These are phyloP conservation scores for Fregetta grallaria DNA, from an alignment of 2,113 vertebrate genomes.

Conservation along the genomic window DNA sequence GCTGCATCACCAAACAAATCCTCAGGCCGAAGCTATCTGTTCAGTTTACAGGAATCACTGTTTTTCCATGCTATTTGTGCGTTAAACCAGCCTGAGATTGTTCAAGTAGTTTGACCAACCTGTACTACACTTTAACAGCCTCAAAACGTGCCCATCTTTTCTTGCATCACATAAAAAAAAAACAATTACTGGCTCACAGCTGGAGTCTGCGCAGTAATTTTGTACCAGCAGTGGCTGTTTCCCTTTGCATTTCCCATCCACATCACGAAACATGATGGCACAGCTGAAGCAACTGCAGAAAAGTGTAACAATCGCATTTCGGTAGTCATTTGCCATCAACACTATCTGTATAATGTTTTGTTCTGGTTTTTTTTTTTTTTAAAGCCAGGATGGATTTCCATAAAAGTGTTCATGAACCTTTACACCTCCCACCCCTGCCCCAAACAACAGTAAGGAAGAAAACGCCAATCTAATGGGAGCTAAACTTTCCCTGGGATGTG, in stretches of 20 bases:
- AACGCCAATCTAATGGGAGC: neutral
- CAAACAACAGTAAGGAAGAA: neutral
- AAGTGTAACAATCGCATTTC: neutral
- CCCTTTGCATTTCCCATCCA: neutral
- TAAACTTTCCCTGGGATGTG: neutral
- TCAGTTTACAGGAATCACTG: neutral
- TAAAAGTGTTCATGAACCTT: neutral
- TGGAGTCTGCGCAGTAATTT: neutral
- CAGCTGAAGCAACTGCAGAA: neutral
- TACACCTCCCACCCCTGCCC: neutral
- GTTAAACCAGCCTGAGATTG: neutral
- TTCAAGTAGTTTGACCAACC: conserved; percentile 16
- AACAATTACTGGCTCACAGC: neutral
- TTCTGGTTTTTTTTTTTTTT: neutral
- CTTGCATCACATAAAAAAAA: neutral
- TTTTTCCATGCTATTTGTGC: neutral
- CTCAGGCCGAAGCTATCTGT: neutral
- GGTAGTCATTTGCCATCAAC: neutral
- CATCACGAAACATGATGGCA: neutral
- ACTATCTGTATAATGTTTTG: neutral
- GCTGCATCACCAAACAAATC: neutral
- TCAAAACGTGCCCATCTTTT: neutral
- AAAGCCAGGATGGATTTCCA: neutral
- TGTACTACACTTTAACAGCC: conserved; percentile 2
- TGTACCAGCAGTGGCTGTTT: neutral